Base-by-base conservation (phyloP, 1,140 invertebrate genomes). In the Heliconius himera region DNA sequence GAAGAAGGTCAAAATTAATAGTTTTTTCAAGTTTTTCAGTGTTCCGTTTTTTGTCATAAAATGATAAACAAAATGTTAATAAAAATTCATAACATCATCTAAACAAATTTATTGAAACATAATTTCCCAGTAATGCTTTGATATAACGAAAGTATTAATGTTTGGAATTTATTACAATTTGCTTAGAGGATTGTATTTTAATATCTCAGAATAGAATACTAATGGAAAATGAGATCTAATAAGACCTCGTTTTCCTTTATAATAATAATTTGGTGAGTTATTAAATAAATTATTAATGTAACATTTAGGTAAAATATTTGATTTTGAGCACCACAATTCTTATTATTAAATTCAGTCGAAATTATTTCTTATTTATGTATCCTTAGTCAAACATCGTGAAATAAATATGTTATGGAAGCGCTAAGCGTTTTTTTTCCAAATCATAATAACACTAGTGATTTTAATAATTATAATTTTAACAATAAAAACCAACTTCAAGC, bases 181-280 rank as follows among this genome's bases (percentile, higher is more conserved):
- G 60, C 60, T 66, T 66, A 66, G 60, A 66, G 60, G 60, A 66
- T 66, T 66, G 60, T 66, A 66, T 29, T 66, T 66, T 66, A 66
- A 66, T 66, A 66, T 26, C 54, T 60, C 20, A 13, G 13, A 66
- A 66, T 66, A 66, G 60, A 66, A 29, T 66, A 66, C 60, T 22
- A 66, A 66, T 66, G 60, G 60, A 66, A 66, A 66, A 66, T 29
- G 60, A 66, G 60, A 11, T 29, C 22, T 66, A 26, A 66, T 46
- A 46, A 46, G 41, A 46, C 41, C 41, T 46, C 13, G 41, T 46
- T 46, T 46, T 46, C 41, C 41, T 16, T 46, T 46, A 46, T 46
- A 46, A 46, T 66, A 26, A 29, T 66, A 66, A 66, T 66, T 66
- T 66, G 11, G 60, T 66, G n/a, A 66, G 60, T 66, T 66, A 66